Conservation (phyloP, 1,140 invertebrate genomes). For the Drosophila arawakana region DNA sequence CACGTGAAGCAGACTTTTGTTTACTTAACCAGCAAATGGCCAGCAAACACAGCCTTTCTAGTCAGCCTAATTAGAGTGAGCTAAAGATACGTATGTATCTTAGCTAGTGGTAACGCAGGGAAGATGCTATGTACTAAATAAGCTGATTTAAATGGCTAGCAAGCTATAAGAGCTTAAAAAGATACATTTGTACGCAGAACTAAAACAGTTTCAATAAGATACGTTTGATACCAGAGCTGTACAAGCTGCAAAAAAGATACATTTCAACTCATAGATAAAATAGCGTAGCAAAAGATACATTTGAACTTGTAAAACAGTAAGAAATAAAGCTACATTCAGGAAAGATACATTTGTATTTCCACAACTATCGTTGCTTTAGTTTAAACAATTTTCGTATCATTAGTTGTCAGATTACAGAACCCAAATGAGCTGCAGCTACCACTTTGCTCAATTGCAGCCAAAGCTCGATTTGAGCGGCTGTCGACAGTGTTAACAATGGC, state of each 20-base stretch:
- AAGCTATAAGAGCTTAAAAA: no score
- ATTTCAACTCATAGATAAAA: no score
- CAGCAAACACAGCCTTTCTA: not conserved
- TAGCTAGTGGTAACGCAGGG: not conserved
- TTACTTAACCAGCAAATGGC: not conserved
- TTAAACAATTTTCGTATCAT: not conserved
- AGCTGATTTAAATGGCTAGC: no score
- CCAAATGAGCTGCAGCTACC: not conserved
- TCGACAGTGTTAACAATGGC: conserved; percentile 44
- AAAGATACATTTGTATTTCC: conserved; percentile 5
- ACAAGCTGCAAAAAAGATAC: no score
- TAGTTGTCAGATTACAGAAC: conserved; percentile 12
- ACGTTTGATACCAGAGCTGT: no score
- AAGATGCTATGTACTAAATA: no score
- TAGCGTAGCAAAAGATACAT: no score
- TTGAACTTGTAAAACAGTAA: no score
- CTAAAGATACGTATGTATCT: conserved; percentile 8
- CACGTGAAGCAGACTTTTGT: not conserved
- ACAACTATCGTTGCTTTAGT: not conserved
- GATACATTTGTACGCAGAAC: no score
- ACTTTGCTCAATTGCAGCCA: conserved; percentile 48
- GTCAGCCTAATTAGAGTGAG: no score
- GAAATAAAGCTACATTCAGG: no score
- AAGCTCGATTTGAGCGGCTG: conserved; percentile 49
- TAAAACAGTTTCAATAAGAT: no score